These are phyloP conservation scores for Poecile atricapillus DNA, from an alignment of 2,113 vertebrate species.

Conservation along the genomic window DNA sequence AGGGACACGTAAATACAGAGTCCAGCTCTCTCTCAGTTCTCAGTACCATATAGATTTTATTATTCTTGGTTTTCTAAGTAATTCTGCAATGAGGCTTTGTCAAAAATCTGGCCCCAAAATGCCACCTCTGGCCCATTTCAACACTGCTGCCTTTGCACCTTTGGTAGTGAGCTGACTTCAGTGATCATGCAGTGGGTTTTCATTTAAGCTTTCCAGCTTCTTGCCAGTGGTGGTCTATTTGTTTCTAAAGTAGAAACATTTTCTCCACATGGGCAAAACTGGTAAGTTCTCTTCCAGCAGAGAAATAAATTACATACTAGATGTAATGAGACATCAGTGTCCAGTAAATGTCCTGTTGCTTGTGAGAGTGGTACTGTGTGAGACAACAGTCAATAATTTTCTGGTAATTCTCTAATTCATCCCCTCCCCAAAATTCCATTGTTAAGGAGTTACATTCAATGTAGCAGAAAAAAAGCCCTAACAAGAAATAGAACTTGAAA, in stretches of 20 bases:
- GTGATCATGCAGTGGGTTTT: conserved; percentile 52
- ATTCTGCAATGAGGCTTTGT: neutral
- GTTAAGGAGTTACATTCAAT: neutral
- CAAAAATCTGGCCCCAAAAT: neutral
- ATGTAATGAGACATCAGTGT: conserved; percentile 73
- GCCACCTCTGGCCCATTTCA: neutral
- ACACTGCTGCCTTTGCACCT: neutral
- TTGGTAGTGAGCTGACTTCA: neutral
- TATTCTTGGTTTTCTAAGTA: neutral
- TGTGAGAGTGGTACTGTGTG: conserved; percentile 27
- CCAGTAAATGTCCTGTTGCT: conserved; percentile 69
- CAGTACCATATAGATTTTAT: neutral
- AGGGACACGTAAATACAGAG: neutral
- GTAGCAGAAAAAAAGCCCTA: neutral
- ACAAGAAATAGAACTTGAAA: neutral
- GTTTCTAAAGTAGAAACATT: conserved; percentile 71
- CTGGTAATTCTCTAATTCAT: conserved; percentile 69
- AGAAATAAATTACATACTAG: conserved; percentile 79
- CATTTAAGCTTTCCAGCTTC: conserved; percentile 71
- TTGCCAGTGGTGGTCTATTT: conserved; percentile 68
- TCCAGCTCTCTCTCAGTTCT: neutral
- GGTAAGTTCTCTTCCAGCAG: conserved; percentile 75
- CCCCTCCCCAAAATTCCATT: neutral
- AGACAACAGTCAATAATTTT: conserved; percentile 67
- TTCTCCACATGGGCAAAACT: conserved; percentile 74